phyloP scores from a whole-genome alignment of 2,888 invertebrate species.

The Drepanosiphum platanoidis region DNA sequence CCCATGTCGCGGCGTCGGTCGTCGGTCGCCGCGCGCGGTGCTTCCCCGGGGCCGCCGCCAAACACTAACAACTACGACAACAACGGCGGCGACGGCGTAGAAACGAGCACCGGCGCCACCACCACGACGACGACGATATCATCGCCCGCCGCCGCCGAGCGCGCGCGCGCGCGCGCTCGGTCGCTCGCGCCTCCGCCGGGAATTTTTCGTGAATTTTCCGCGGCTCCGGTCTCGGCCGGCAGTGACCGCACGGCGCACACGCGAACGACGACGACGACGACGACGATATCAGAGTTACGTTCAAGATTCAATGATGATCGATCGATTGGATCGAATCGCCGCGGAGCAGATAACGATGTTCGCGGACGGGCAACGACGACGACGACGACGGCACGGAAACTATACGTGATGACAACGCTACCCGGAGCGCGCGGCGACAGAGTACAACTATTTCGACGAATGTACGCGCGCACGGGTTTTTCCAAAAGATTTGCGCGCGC shows the following conservation, averaged over 20 bases:
- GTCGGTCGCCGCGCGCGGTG: neutral
- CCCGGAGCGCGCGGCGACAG: constrained; percentile 36
- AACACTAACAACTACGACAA: neutral
- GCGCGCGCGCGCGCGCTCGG: too few relatives aligned
- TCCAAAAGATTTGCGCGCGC: constrained; percentile 44
- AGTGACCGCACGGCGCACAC: neutral
- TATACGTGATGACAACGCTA: neutral
- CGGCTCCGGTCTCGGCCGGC: neutral
- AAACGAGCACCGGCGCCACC: neutral
- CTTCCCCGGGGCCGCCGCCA: neutral
- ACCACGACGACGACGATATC: constrained; percentile 9
- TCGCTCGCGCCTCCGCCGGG: constrained; percentile 10
- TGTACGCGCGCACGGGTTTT: constrained; percentile 37
- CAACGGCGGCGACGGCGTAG: neutral
- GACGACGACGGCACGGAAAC: neutral
- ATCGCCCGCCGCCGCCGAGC: constrained; percentile 16
- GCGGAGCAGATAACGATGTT: too few relatives aligned
- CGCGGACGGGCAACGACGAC: neutral
- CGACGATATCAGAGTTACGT: too few relatives aligned
- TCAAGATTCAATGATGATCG: too few relatives aligned
- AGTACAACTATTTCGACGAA: constrained; percentile 18
- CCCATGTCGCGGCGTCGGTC: constrained; percentile 50
- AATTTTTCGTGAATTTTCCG: neutral
- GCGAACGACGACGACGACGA: too few relatives aligned
- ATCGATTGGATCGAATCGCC: too few relatives aligned